Conservation (phyloP, 1,140 invertebrate genomes). For the Drosophila lacertosa region DNA sequence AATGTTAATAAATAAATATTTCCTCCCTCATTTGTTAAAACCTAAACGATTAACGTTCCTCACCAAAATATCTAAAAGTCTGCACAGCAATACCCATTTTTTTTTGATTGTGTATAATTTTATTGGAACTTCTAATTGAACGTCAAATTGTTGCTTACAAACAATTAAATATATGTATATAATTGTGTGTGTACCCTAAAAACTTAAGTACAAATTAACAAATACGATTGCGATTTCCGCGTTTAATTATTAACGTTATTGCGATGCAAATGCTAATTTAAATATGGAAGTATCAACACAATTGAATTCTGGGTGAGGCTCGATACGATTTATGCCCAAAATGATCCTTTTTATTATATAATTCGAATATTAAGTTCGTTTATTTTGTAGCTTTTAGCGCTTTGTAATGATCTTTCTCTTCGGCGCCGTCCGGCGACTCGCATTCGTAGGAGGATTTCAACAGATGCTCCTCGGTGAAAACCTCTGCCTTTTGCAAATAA, state of each 20-base stretch:
- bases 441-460: constrained; percentile 94
- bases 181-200: constrained; percentile 32
- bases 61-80: too few relatives aligned
- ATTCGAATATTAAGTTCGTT: constrained; percentile 29
- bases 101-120: constrained; percentile 52
- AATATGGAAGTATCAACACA: constrained; percentile 54
- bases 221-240: constrained; percentile 56
- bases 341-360: constrained; percentile 37
- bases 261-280: constrained; percentile 38
- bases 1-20: too few relatives aligned
- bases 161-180: constrained; percentile 29
- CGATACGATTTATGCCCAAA: constrained; percentile 37
- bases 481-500: constrained; percentile 91
- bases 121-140: constrained; percentile 65
- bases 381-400: constrained; percentile 86
- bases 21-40: too few relatives aligned
- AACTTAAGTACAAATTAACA: constrained; percentile 77
- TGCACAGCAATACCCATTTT: constrained; percentile 14
- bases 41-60: too few relatives aligned
- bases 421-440: constrained; percentile 92
- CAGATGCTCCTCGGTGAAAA: constrained; percentile 91
- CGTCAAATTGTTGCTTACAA: constrained; percentile 46
- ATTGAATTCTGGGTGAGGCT: constrained; percentile 45
- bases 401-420: constrained; percentile 93
- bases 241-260: constrained; percentile 67